Conservation (phyloP, 2,797 vertebrate species). For the Taeniopygia guttata region DNA sequence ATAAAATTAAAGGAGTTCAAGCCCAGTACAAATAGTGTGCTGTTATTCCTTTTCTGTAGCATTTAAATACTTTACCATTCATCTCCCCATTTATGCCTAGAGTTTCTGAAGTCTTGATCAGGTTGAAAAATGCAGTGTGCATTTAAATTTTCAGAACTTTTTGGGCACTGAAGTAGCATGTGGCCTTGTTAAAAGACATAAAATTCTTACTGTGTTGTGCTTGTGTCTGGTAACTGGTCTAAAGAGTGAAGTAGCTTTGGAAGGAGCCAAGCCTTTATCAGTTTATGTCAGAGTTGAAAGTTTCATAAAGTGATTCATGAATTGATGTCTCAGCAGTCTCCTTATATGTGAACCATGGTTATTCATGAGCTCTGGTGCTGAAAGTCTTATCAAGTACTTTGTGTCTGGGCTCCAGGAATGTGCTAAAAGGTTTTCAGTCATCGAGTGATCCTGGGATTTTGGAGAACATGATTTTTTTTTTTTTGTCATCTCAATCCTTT, state of each 20-base stretch:
- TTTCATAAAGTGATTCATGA: background rate
- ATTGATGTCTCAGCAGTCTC: background rate
- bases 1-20: background rate
- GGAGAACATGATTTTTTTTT: fast-evolving
- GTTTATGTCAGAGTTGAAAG: background rate
- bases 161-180: background rate
- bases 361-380: background rate
- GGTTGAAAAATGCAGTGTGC: background rate
- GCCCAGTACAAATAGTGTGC: background rate
- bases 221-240: background rate
- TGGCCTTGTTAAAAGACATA: background rate
- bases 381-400: background rate
- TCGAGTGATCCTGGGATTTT: background rate
- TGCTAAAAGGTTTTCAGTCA: background rate
- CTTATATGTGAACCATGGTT: background rate
- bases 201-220: background rate
- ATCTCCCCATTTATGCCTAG: background rate
- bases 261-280: background rate
- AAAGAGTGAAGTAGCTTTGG: background rate
- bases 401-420: background rate
- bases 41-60: background rate
- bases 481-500: background rate
- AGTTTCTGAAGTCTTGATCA: background rate
- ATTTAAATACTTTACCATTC: background rate
- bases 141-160: background rate